Evolutionary conservation across 1,140 invertebrate species (phyloP), one percentile per base, ranked within the genome.

Genomic region (Heliconius nattereri): DNA sequence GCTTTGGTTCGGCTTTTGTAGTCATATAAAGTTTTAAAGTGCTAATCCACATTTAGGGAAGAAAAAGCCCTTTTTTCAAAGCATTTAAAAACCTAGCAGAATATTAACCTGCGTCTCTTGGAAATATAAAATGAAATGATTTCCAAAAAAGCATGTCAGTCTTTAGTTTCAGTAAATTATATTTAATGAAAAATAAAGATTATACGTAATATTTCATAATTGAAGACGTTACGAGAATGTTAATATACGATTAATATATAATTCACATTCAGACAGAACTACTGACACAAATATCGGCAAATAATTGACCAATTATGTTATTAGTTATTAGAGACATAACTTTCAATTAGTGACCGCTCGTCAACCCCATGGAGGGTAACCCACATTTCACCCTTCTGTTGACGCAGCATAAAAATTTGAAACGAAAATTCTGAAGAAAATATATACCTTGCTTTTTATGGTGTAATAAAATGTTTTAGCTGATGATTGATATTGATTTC

Each of bases 301-400:
- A 57, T 57, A 57, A 57, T 57, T 23, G 54, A 57, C 54, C 54
- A 57, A 57, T 57, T 57, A 57, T 57, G 54, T 57, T 57, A 57
- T 57, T 57, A 57, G 7, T 57, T 57, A 57, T 23, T 23, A 57
- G 54, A 57, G n/a, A 57, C 54, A 11, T 57, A 57, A 23, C 54
- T 57, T 57, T 57, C 54, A 57, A 57, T 57, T 57, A 57, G n/a
- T 57, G 54, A 23, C 7, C n/a, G 19, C 49, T 52, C 49, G 54
- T 57, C 20, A 57, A 23, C 54, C 54, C n/a, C n/a, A 57, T 11
- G n/a, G 54, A 57, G 54, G n/a, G 20, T 23, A 57, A n/a, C 54
- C n/a, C 54, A 57, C 20, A 57, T 57, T 57, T 57, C 20, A 57
- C 54, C 54, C 54, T 57, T 57, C 54, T 57, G 54, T 57, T 57